These are phyloP conservation scores for Epinephelus fuscoguttatus DNA, from an alignment of 2,113 vertebrate species.

Conservation along the genomic window DNA sequence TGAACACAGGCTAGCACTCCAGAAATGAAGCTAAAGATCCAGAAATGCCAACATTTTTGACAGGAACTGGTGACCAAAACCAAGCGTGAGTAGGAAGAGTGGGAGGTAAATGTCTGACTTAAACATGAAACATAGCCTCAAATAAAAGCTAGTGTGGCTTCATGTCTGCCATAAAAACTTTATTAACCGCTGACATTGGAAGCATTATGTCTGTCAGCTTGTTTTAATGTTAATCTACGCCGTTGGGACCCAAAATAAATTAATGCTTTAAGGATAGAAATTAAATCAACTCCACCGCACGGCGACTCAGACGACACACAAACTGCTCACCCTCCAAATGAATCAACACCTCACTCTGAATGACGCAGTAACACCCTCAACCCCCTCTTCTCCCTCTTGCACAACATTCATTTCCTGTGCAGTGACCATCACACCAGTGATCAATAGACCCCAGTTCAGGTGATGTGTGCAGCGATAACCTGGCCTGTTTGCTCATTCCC, in stretches of 20 bases:
- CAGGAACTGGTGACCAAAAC: neutral
- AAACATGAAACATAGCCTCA: neutral
- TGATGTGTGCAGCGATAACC: conserved; percentile 59
- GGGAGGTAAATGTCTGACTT: neutral
- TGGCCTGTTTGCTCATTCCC: conserved; percentile 44
- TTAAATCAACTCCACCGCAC: neutral
- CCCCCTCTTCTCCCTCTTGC: neutral
- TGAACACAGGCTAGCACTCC: neutral
- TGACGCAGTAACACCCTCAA: conserved; percentile 8
- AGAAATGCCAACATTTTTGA: neutral
- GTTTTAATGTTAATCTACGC: neutral
- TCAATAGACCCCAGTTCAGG: conserved; percentile 62
- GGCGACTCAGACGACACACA: neutral
- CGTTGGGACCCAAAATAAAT: neutral
- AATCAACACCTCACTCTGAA: conserved; percentile 4
- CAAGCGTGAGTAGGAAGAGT: neutral
- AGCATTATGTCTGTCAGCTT: neutral
- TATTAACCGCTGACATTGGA: neutral
- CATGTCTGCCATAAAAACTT: neutral
- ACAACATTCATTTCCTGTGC: conserved; percentile 66
- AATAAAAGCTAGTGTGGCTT: neutral
- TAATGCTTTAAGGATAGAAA: neutral
- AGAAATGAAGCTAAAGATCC: neutral
- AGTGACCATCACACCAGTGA: conserved; percentile 29
- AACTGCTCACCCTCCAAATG: neutral